Evolutionary conservation across 2,888 invertebrate genomes (phyloP), one percentile per base, ranked within the genome.

Genomic region (Drosophila longiperda): DNA sequence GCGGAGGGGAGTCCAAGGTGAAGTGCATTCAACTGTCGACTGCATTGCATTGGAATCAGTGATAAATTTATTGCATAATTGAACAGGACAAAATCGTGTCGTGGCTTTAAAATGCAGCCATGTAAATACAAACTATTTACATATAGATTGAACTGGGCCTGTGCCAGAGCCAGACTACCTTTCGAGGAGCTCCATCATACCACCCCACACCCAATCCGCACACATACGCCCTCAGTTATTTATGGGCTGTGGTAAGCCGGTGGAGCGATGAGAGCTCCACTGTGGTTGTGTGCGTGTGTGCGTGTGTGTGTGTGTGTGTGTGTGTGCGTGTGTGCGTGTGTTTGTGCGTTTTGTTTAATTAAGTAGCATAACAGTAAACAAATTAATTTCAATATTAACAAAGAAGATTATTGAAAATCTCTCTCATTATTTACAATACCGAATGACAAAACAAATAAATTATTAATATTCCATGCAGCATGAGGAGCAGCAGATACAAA

Each of bases 401-500:
- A 90, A 90, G 87, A 89, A 87, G 87, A 89, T 87, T 87, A 87
- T 90, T 87, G 87, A 90, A 90, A 87, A 87, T 87, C 87, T 89
- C 89, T 86, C 82, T 78, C 89, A 89, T 90, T 87, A 87, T 87
- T 87, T 89, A 87, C 87, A 82, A 87, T 89, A 80, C 70, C 77
- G 84, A 90, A 87, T 87, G 87, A 87, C 90, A 87, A 90, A 87
- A 87, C 87, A 87, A 87, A 87, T 87, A 87, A 90, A 87, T 87
- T 90, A 90, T 90, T 83, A 90, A 87, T 87, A 71, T 79, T 72
- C 78, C 69, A 82, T 75, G 73, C 69, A 63, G 64, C 17, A n/a
- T 26, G 45, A 59, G 60, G 63, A 23, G 42, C 52, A 42, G 50
- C 69, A 61, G 34, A 23, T 17, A 58, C 80, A 68, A 55, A 61